These are phyloP conservation scores for Trogon surrucura DNA, from an alignment of 2,113 vertebrate species.

Conservation along the genomic window DNA sequence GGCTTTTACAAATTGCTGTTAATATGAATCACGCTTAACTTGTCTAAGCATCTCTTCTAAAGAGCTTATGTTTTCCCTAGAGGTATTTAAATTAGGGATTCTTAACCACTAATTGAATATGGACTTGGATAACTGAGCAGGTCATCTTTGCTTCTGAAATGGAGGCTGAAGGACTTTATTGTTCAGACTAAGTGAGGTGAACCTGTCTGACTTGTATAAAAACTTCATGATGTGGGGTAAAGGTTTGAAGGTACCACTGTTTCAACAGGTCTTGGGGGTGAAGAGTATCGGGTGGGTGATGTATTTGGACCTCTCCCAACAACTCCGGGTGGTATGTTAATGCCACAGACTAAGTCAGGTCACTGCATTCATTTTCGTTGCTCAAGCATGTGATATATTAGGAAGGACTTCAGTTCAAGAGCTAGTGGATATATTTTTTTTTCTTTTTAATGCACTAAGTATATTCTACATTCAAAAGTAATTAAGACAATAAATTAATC, in stretches of 20 bases:
- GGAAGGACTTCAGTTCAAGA: not conserved
- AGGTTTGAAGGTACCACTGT: not conserved
- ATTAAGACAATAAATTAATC: not conserved
- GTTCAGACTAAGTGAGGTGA: not conserved
- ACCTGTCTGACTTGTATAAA: not conserved
- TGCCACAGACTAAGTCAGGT: not conserved
- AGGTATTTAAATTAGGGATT: constrained; percentile 67
- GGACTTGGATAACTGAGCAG: constrained; percentile 10
- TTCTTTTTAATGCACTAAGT: not conserved
- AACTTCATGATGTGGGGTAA: not conserved
- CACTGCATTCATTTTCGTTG: not conserved
- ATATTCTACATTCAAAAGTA: not conserved
- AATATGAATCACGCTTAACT: constrained; percentile 72
- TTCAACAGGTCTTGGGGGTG: not conserved
- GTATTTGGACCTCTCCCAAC: not conserved
- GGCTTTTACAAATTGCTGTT: constrained; percentile 63
- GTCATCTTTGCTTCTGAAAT: not conserved
- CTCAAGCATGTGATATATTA: not conserved
- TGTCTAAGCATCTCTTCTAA: constrained; percentile 60
- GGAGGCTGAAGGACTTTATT: not conserved
- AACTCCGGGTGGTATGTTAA: not conserved
- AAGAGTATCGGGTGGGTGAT: not conserved
- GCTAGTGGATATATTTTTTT: not conserved
- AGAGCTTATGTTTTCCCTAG: constrained; percentile 63
- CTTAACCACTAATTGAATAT: constrained; percentile 66